Conservation (phyloP, 2,888 invertebrate species). For the Prenolepis imparis region DNA sequence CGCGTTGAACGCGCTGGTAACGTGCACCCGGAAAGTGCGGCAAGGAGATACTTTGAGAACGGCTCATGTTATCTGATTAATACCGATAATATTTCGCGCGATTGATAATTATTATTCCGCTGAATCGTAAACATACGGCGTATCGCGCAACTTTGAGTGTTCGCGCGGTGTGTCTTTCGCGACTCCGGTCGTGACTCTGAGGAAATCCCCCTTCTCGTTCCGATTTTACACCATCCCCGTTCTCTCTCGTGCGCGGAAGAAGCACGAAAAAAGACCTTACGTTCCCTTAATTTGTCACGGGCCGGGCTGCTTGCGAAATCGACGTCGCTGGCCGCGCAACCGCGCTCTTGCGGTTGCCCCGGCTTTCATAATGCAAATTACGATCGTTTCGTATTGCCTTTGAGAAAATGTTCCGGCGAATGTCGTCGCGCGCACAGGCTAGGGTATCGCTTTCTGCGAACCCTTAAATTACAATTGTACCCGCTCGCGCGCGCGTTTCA, state of each 20-base stretch:
- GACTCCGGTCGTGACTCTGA: slow-evolving; percentile 8
- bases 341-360: slow-evolving; percentile 31
- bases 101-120: slow-evolving; percentile 39
- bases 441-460: slow-evolving; percentile 32
- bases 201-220: not conserved
- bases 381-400: slow-evolving; percentile 50
- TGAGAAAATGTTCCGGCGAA: slow-evolving; percentile 45
- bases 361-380: slow-evolving; percentile 58
- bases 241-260: not conserved
- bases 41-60: not conserved
- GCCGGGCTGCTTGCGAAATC: slow-evolving; percentile 34
- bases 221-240: not conserved
- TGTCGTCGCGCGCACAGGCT: not conserved
- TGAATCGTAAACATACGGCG: slow-evolving; percentile 19
- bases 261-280: slow-evolving; percentile 28
- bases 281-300: slow-evolving; percentile 51
- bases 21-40: slow-evolving; percentile 4
- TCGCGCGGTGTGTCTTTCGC: slow-evolving; percentile 5
- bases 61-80: slow-evolving; percentile 46
- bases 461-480: slow-evolving; percentile 51
- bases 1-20: slow-evolving; percentile 25
- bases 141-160: slow-evolving; percentile 24
- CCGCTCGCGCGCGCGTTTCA: slow-evolving; percentile 39
- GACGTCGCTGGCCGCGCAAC: slow-evolving; percentile 35
- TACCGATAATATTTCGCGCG: slow-evolving; percentile 44